Percentiles rank a stretch among this genome's conserved stretches.
phyloP scores from a whole-genome alignment of 1,140 invertebrate species.

The Teleopsis dalmanni region DNA sequence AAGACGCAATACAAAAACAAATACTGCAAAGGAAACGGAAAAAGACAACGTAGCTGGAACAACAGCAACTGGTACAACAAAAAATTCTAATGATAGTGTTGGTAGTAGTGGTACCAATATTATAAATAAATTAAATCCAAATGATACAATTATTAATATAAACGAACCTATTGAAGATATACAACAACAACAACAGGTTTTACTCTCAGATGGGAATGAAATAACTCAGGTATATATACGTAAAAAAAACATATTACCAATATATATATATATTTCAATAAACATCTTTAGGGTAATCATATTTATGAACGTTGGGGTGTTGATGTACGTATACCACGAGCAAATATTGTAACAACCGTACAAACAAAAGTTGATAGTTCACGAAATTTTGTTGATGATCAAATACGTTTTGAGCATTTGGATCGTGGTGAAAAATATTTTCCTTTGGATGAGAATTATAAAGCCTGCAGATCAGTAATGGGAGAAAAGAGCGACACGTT shows the following conservation, averaged over 20 bases:
- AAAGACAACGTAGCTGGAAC: constrained; percentile 13
- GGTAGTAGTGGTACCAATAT: constrained; percentile 9
- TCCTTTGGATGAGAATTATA: constrained; percentile 16
- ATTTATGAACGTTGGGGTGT: constrained; percentile 13
- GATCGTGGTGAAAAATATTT: constrained; percentile 9
- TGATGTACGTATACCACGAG: constrained; percentile 13
- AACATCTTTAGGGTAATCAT: constrained; percentile 2
- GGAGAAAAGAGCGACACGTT: constrained; percentile 10
- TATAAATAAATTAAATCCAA: too few species aligned
- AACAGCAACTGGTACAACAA: constrained; percentile 7
- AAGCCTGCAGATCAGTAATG: constrained; percentile 16
- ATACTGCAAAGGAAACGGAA: constrained; percentile 5
- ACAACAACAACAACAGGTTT: constrained; percentile 14
- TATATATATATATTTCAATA: constrained; percentile 3
- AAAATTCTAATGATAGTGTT: neutral
- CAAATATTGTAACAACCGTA: constrained; percentile 4
- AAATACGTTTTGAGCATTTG: constrained; percentile 13
- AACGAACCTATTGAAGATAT: constrained; percentile 14
- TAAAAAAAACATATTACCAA: neutral
- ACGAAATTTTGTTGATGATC: constrained; percentile 16
- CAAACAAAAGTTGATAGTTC: constrained; percentile 8
- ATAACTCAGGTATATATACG: constrained; percentile 3
- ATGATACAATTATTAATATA: constrained; percentile 15
- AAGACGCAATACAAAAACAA: neutral
- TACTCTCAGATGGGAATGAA: constrained; percentile 12